Evolutionary conservation across 2,797 vertebrate species (phyloP), one percentile per base, ranked within the genome.

Genomic region (Nasua narica): DNA sequence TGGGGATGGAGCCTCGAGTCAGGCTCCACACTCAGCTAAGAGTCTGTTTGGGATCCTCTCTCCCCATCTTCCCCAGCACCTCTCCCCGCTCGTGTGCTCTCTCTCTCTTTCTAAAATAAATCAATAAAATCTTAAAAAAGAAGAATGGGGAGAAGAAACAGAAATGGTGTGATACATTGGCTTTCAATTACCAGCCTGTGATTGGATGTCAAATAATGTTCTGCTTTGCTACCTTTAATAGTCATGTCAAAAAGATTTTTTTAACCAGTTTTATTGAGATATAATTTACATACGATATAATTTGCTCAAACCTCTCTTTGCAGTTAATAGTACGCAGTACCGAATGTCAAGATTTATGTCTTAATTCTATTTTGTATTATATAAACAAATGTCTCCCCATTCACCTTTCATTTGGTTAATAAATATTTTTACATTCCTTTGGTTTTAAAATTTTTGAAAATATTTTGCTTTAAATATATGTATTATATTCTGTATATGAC

Each of bases 41-140:
- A 35, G n/a, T 67, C n/a, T 35, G 65, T 67, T 67, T 10, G 3
- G 3, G 18, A 67, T 35, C 35, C 18, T 67, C 7, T 67, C 65
- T 35, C 65, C 35, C 65, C n/a, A 2, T 7, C n/a, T 11, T 8
- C n/a, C 9, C 7, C n/a, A 1, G 0, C n/a, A 2, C 18, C 18
- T 21, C 18, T 67, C 65, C 65, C 65, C 18, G 19, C 65, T 67
- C 9, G 2, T 67, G 65, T 60, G 27, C 32, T 18, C 60, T 62
- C 54, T 56, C 54, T 56, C 60, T 62, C 60, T 62, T 62, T 62
- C 32, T 65, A 18, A 65, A n/a, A 65, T 65, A 65, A 58, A 43
- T 43, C 48, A 56, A 16, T n/a, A 62, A 62, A 62, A 62, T 16
- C 29, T 62, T 62, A 0, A 32, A 62, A 62, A 32, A 14, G 14